Evolutionary conservation across 2,113 vertebrate genomes (phyloP), one percentile per base, ranked within the genome.

Genomic region (Ptilorrhoa leucosticta): DNA sequence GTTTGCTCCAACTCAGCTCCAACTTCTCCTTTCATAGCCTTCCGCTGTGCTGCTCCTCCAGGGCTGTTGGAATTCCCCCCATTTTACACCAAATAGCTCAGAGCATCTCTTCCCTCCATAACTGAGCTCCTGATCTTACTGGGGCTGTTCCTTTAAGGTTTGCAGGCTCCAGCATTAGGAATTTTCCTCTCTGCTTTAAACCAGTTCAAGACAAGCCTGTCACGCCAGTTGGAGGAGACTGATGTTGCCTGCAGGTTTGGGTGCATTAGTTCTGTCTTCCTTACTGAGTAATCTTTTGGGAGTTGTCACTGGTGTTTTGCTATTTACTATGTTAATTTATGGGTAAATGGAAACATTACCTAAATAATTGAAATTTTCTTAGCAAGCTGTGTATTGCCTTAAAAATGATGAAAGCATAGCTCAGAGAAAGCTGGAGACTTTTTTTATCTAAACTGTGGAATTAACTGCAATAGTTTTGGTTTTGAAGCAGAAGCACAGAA

Each of bases 171-270:
- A 66, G 71, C 37, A 18, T 39, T n/a, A 57, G 64, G 56, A 83
- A 58, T 78, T 72, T 58, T 80, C 75, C 20, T 80, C 40, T 87
- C 51, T 90, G 72, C 76, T 37, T 64, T 71, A 91, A 94, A 33
- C 20, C 64, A 78, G 72, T 89, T 95, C 92, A 90, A 77, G 94
- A 87, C 48, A 83, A 95, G 90, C 92, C 88, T 94, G 92, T 94
- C 83, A 16, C 94, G 96, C 94, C 92, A 93, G 93, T 88, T 93
- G 79, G 93, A 92, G 88, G 56, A 93, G 94, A n/a, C 35, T 54
- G 82, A 58, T 83, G 72, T 90, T 86, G 92, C 85, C 88, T 89
- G 76, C 76, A 90, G 90, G 60, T 96, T 93, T 70, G 92, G 56
- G 92, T 94, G 61, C 82, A 31, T 90, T 93, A 88, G 56, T 64